Evolutionary conservation across 2,797 vertebrate species (phyloP).

Genomic region (Champsocephalus gunnari): DNA sequence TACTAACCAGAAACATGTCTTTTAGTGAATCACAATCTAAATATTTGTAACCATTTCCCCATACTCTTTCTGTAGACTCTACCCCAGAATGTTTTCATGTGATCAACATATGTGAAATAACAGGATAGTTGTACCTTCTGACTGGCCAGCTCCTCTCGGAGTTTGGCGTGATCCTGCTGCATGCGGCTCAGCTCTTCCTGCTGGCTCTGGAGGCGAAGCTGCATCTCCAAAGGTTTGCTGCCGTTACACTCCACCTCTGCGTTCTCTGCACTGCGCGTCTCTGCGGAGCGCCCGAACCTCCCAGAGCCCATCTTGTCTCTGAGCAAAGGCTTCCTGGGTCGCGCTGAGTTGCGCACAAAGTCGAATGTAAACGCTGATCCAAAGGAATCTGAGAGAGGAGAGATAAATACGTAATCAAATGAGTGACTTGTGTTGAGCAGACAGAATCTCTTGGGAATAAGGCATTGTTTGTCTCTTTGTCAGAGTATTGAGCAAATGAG

Average conservation of each 20-base stretch:
- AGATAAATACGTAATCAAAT: background rate
- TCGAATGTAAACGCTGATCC: conserved; percentile 92
- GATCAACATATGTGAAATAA: background rate
- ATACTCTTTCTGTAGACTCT: background rate
- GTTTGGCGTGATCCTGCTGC: conserved; percentile 86
- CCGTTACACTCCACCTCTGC: conserved; percentile 83
- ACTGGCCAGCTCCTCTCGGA: conserved; percentile 90
- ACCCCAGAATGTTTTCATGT: background rate
- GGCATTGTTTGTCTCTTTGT: background rate
- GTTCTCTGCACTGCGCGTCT: conserved; percentile 78
- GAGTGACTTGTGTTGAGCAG: background rate
- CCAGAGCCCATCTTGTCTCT: conserved; percentile 85
- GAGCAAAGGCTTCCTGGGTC: conserved; percentile 84
- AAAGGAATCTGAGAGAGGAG: conserved; percentile 77
- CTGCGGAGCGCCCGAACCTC: conserved; percentile 67
- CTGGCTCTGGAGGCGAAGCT: conserved; percentile 88
- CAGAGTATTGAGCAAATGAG: conserved; percentile 3
- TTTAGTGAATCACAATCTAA: background rate
- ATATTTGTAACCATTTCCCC: background rate
- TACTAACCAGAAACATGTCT: background rate
- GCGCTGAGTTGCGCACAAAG: conserved; percentile 87
- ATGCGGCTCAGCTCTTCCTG: conserved; percentile 88
- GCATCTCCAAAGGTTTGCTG: conserved; percentile 82
- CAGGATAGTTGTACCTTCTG: conserved; percentile 85
- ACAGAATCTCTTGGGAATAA: background rate